Conservation (phyloP, 2,797 vertebrate genomes). For the Todus mexicanus region DNA sequence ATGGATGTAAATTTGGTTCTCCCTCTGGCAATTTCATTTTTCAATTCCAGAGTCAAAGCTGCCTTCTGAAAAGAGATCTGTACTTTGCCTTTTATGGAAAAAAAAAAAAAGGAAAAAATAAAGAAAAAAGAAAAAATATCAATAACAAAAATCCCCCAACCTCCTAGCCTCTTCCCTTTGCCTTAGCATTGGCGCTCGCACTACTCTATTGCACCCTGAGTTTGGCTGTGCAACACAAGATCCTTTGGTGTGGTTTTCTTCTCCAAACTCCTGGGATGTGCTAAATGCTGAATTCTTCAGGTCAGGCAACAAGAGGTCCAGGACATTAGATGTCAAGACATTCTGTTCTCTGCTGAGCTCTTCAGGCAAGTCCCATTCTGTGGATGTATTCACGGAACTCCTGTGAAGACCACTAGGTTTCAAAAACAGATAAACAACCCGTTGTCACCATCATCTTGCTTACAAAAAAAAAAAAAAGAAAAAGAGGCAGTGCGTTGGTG, state of each 20-base stretch:
- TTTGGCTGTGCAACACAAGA: background rate
- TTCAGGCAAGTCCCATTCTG: background rate
- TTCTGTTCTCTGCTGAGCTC: background rate
- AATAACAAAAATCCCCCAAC: too few relatives aligned
- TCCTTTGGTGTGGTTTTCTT: background rate
- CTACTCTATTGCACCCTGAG: background rate
- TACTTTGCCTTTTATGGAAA: background rate
- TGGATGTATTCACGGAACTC: background rate
- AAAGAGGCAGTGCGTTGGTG: background rate
- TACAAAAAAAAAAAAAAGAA: background rate
- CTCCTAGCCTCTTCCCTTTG: background rate
- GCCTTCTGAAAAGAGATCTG: background rate
- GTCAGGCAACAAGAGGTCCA: background rate
- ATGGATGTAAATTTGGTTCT: background rate
- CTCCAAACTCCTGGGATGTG: background rate
- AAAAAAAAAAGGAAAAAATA: background rate
- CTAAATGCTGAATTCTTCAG: background rate
- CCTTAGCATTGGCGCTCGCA: background rate
- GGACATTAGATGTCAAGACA: accelerated
- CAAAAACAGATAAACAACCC: background rate
- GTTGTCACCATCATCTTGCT: background rate
- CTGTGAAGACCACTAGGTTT: background rate
- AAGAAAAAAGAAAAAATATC: background rate
- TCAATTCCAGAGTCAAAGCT: background rate
- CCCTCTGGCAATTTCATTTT: background rate